Evolutionary conservation across 2,888 invertebrate genomes (phyloP).

Genomic region (Hipparchia semele): DNA sequence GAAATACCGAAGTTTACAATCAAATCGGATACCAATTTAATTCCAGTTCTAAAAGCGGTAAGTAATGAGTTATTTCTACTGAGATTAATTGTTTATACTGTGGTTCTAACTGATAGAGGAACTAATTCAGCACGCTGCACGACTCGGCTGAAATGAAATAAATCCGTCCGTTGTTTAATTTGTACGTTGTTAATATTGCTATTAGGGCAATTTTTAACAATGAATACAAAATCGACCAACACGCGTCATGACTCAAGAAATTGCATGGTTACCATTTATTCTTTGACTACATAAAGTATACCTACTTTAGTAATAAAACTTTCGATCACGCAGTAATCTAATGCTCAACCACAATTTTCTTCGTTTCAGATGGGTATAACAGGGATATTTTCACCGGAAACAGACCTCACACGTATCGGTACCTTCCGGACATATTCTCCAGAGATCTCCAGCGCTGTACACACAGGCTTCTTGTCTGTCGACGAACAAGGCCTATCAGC

Average conservation of each 20-base stretch:
- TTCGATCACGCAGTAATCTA: no score
- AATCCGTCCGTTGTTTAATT: no score
- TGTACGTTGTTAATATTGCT: no score
- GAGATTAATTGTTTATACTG: neutral
- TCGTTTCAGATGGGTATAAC: conserved; percentile 73
- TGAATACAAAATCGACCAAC: neutral
- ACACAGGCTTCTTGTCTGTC: conserved; percentile 77
- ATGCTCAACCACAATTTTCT: neutral
- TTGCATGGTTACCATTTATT: no score
- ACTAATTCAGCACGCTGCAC: no score
- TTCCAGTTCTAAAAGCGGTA: conserved; percentile 62
- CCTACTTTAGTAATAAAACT: no score
- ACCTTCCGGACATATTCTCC: conserved; percentile 51
- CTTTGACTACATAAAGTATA: no score
- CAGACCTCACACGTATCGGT: conserved; percentile 66
- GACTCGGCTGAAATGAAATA: no score
- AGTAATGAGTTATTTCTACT: conserved; percentile 38
- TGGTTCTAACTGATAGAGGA: no score
- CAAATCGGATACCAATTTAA: conserved; percentile 64
- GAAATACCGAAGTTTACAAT: conserved; percentile 74
- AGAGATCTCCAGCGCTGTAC: conserved; percentile 72
- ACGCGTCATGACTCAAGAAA: no score
- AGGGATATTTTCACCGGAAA: conserved; percentile 63
- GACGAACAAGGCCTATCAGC: conserved; percentile 80
- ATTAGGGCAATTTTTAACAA: neutral